Evolutionary conservation across 2,113 vertebrate genomes (phyloP).

Genomic region (Cranoglanis bouderius): DNA sequence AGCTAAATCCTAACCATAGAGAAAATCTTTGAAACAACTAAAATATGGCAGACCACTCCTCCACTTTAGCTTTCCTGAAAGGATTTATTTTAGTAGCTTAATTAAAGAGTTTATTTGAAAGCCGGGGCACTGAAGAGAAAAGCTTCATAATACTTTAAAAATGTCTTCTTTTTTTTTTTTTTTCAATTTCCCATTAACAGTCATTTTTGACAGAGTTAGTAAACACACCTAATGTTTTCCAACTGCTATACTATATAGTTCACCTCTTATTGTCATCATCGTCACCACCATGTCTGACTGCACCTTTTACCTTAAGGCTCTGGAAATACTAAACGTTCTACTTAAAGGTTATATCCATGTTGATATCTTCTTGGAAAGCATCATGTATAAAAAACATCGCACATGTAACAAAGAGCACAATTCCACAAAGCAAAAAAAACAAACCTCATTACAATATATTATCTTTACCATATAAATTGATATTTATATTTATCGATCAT

Average conservation of each 20-base stretch:
- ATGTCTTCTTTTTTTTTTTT: too few relatives aligned
- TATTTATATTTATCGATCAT: neutral
- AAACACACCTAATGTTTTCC: too few relatives aligned
- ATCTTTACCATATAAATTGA: neutral
- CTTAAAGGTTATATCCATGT: neutral
- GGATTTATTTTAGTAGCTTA: neutral
- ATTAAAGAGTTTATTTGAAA: too few relatives aligned
- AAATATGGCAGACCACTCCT: neutral
- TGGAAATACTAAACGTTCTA: neutral
- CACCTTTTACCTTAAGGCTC: neutral
- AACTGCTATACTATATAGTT: neutral
- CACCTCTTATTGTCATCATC: neutral
- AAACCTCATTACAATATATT: neutral
- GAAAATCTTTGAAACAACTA: neutral
- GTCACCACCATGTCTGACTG: neutral
- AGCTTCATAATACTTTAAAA: too few relatives aligned
- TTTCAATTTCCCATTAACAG: too few relatives aligned
- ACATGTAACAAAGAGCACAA: too few relatives aligned
- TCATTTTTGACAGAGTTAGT: too few relatives aligned
- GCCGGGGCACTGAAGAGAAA: too few relatives aligned
- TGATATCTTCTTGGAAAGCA: neutral
- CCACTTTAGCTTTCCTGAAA: neutral
- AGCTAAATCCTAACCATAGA: neutral
- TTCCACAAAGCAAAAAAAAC: too few relatives aligned
- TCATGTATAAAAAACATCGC: too few relatives aligned